Evolutionary conservation across 2,797 vertebrate species (phyloP).

Genomic region (Xiphorhynchus erythropygius): DNA sequence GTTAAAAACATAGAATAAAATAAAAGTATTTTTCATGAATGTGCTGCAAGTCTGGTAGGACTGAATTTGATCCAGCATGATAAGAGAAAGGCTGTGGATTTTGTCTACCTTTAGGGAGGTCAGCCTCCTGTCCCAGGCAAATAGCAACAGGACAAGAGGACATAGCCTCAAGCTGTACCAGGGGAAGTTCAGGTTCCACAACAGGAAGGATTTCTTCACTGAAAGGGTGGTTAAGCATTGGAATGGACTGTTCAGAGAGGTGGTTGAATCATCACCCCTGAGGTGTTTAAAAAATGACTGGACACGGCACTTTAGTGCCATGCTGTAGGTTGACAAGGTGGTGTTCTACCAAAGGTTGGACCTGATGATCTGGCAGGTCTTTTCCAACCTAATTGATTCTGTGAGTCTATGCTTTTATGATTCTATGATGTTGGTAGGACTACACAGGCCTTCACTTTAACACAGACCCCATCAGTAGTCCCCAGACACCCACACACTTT

Average conservation of each 20-base stretch:
- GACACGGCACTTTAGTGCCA: neutral
- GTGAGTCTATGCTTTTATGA: neutral
- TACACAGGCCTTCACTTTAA: neutral
- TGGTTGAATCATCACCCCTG: neutral
- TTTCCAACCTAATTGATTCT: neutral
- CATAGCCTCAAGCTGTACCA: neutral
- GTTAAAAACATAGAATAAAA: neutral
- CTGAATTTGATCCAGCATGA: neutral
- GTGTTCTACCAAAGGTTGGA: neutral
- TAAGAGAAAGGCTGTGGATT: neutral
- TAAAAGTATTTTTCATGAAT: neutral
- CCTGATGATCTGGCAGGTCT: neutral
- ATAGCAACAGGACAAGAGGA: neutral
- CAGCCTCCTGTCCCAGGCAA: neutral
- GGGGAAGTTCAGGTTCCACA: neutral
- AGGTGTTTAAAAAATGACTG: neutral
- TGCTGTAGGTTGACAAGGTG: neutral
- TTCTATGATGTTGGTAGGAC: neutral
- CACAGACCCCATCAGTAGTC: neutral
- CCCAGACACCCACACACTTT: neutral
- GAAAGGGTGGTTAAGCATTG: neutral
- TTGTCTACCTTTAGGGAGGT: neutral
- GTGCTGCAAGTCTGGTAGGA: neutral
- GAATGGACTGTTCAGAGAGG: neutral
- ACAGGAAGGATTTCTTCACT: neutral